These are phyloP conservation scores for Gadopsis marmoratus DNA, from an alignment of 2,797 vertebrate species.

Conservation along the genomic window DNA sequence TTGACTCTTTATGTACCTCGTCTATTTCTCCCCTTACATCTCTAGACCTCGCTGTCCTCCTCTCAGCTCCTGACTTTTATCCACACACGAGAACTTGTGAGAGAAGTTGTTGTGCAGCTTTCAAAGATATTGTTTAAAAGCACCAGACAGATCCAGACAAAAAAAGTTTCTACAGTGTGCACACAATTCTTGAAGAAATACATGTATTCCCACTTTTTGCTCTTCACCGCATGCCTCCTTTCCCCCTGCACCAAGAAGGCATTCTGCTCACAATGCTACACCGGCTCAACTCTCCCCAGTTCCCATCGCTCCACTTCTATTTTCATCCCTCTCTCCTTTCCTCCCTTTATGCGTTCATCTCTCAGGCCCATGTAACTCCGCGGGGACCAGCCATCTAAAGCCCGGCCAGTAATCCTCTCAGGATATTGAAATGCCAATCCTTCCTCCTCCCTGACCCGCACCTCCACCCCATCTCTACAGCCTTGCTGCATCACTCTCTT, in stretches of 20 bases:
- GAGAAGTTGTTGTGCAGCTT: slow-evolving; percentile 9
- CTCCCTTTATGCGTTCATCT: slow-evolving; percentile 67
- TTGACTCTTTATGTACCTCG: slow-evolving; percentile 10
- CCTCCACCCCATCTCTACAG: slow-evolving; percentile 64
- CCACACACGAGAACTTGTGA: slow-evolving; percentile 7
- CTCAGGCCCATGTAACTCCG: slow-evolving; percentile 66
- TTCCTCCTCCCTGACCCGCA: slow-evolving; percentile 70
- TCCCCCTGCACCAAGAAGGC: slow-evolving; percentile 34
- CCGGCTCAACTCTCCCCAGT: slow-evolving; percentile 41
- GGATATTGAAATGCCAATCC: slow-evolving; percentile 87
- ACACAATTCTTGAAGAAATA: slow-evolving; percentile 1
- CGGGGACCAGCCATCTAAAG: slow-evolving; percentile 75
- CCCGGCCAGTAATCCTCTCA: slow-evolving; percentile 80
- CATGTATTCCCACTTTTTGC: background rate
- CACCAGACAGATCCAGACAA: background rate
- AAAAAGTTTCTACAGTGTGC: slow-evolving; percentile 21
- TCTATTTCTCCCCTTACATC: slow-evolving; percentile 16
- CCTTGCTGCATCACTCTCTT: slow-evolving; percentile 57
- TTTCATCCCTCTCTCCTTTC: slow-evolving; percentile 51
- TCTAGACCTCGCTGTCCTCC: background rate
- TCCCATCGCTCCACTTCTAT: slow-evolving; percentile 47
- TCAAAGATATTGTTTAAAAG: background rate
- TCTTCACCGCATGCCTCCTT: slow-evolving; percentile 6
- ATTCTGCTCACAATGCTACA: slow-evolving; percentile 50
- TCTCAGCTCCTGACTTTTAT: slow-evolving; percentile 27